Evolutionary conservation across 2,888 invertebrate species (phyloP), one percentile per base, ranked within the genome.

Genomic region (Drosophila gaucha): DNA sequence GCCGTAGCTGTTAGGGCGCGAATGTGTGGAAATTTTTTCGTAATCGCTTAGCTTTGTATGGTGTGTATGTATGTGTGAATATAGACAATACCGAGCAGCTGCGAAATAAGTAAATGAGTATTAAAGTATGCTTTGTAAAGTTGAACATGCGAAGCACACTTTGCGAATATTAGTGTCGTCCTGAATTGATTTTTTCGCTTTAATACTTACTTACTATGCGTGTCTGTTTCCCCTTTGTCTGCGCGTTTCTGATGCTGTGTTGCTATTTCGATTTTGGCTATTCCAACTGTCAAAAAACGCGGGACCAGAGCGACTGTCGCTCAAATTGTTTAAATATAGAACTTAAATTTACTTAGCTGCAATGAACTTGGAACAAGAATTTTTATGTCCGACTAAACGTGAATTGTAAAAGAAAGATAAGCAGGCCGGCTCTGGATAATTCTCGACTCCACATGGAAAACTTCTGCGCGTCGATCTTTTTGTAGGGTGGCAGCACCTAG

Each of bases 21-120:
- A 56, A 66, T 76, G 68, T 79, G 72, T 59, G 70, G 64, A 67
- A 65, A 62, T 70, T 80, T 79, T 79, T 78, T 82, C 72, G 78
- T 74, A 84, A 86, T 86, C 78, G 64, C 60, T 70, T 49, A 59
- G 68, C 57, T 68, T 65, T 78, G 52, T 58, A 47, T 70, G 44
- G 62, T 65, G 65, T 43, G 44, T 52, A 49, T 66, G 26, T 54
- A 41, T 65, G 52, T 54, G 24, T 46, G 39, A 59, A 67, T 70
- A 59, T 55, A 67, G 75, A 56, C 65, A 67, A 73, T 74, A 49
- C 54, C 46, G 50, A 52, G 49, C 55, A 76, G 67, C 78, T 83
- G 63, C 35, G 35, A 52, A 67, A 60, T 43, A 39, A 46, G 36
- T 52, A 38, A 18, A 28, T 4, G 8, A 41, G 54, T 51, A 22